Evolutionary conservation across 2,888 invertebrate genomes (phyloP).

Genomic region (Unio pictorum): DNA sequence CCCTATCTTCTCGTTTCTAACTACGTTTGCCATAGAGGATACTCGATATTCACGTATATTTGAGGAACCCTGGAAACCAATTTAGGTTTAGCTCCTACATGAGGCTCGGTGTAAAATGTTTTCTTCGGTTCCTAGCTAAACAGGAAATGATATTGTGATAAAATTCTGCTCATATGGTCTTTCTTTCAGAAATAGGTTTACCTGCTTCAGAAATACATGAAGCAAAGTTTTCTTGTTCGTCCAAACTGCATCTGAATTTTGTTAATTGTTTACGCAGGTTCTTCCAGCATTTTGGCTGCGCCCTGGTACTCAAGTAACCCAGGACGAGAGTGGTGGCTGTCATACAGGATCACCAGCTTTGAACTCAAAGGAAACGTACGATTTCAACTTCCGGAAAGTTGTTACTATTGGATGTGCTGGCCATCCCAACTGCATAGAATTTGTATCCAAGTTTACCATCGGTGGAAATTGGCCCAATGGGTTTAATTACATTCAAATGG

Average conservation of each 20-base stretch:
- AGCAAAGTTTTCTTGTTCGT: too few species aligned
- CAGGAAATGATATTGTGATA: too few species aligned
- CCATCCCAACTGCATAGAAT: conserved; percentile 28
- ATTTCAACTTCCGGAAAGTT: conserved; percentile 30
- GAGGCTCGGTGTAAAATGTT: too few species aligned
- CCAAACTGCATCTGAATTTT: not conserved
- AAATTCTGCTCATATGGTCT: too few species aligned
- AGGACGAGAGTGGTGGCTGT: conserved; percentile 5
- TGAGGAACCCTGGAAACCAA: too few species aligned
- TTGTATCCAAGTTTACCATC: conserved; percentile 32
- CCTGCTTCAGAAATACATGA: too few species aligned
- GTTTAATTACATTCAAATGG: conserved; percentile 27
- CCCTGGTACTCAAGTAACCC: conserved; percentile 17
- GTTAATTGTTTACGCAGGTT: conserved; percentile 14
- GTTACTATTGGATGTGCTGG: conserved; percentile 36
- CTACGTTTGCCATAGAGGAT: too few species aligned
- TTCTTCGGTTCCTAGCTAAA: too few species aligned
- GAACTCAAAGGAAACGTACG: conserved; percentile 25
- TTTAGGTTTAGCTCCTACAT: too few species aligned
- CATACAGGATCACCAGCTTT: conserved; percentile 17
- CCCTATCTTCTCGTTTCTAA: too few species aligned
- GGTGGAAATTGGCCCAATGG: conserved; percentile 34
- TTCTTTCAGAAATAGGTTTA: too few species aligned
- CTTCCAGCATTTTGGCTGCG: conserved; percentile 35
- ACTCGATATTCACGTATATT: too few species aligned